These are phyloP conservation scores for Acrocera orbiculus DNA, from an alignment of 2,888 invertebrate species.

Conservation along the genomic window DNA sequence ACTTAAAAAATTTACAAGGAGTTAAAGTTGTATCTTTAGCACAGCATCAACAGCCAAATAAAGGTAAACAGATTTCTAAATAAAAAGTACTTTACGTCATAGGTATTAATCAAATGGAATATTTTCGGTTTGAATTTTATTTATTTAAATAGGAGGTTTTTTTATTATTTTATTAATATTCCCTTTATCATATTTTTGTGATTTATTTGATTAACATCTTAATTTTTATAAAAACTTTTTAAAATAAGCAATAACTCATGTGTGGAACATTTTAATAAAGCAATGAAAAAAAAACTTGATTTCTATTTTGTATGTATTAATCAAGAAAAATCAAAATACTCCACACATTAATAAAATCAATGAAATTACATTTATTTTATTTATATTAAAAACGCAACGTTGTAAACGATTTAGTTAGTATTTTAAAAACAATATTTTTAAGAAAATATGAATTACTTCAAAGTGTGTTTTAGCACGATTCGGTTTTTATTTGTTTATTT, in stretches of 20 bases:
- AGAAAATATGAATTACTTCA: too few species aligned
- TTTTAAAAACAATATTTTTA: too few species aligned
- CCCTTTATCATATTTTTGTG: not conserved
- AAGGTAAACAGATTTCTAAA: constrained; percentile 10
- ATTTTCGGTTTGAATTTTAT: constrained; percentile 1
- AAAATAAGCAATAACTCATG: not conserved
- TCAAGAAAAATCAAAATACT: too few species aligned
- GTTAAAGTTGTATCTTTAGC: constrained; percentile 42
- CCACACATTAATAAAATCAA: too few species aligned
- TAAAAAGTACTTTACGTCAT: not conserved
- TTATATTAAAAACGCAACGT: too few species aligned
- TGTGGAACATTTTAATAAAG: too few species aligned
- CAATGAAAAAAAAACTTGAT: too few species aligned
- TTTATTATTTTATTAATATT: constrained; percentile 1
- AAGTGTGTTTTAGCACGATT: too few species aligned
- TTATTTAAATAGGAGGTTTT: not conserved
- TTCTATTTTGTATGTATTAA: too few species aligned
- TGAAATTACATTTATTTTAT: too few species aligned
- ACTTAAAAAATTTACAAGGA: constrained; percentile 42
- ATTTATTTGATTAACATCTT: constrained; percentile 2
- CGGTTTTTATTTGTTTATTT: too few species aligned
- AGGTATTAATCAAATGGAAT: not conserved
- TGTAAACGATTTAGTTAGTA: too few species aligned
- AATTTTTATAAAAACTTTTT: not conserved
- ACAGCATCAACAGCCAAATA: constrained; percentile 16